These are phyloP conservation scores for Eptatretus burgeri DNA, from an alignment of 2,113 vertebrate genomes.

Conservation along the genomic window DNA sequence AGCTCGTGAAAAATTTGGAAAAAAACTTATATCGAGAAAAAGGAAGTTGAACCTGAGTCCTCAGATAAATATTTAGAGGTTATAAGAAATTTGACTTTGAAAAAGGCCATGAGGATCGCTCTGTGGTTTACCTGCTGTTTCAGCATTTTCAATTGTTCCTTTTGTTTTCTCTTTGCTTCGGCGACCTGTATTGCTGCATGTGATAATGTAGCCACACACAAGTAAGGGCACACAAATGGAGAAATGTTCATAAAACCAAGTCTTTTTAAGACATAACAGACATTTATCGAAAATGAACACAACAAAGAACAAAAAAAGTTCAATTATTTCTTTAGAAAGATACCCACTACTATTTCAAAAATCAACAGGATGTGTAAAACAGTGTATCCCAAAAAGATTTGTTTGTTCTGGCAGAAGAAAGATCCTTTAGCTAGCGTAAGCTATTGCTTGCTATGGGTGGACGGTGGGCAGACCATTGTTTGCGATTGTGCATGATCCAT, in stretches of 20 bases:
- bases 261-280: conserved; percentile 12
- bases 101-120: conserved; percentile 4
- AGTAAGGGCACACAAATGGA: too few species aligned
- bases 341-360: too few species aligned
- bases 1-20: background rate
- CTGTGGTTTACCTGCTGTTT: conserved; percentile 56
- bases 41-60: background rate
- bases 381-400: too few species aligned
- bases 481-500: too few species aligned
- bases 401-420: too few species aligned
- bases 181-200: conserved; percentile 55
- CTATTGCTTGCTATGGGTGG: too few species aligned
- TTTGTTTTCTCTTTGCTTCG: conserved; percentile 63
- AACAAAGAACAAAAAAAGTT: background rate
- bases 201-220: conserved; percentile 8
- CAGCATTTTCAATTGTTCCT: conserved; percentile 73
- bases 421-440: too few species aligned
- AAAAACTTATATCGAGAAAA: background rate
- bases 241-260: too few species aligned
- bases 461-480: too few species aligned
- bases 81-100: conserved; percentile 11
- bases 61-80: background rate
- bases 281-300: conserved; percentile 10
- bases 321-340: too few species aligned
- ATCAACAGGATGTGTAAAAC: too few species aligned